phyloP scores from a whole-genome alignment of 2,888 invertebrate species.

The Ectemnius cavifrons region DNA sequence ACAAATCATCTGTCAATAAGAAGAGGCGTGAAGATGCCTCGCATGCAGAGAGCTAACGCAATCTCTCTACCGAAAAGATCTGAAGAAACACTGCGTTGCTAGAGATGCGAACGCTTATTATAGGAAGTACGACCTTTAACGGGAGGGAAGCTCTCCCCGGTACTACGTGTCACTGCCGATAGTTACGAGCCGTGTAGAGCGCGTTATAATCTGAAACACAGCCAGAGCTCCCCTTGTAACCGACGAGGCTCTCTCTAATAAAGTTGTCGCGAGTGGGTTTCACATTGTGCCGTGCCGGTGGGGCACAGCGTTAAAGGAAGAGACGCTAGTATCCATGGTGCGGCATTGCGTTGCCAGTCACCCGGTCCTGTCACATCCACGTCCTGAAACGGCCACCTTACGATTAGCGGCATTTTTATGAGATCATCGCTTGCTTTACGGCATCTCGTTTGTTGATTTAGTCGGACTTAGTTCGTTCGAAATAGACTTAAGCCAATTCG shows the following conservation, averaged over 20 bases:
- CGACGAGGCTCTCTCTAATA: slow-evolving; percentile 62
- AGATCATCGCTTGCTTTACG: slow-evolving; percentile 65
- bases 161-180: slow-evolving; percentile 26
- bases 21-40: slow-evolving; percentile 19
- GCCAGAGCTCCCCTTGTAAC: slow-evolving; percentile 30
- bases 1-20: slow-evolving; percentile 61
- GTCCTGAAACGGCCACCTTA: slow-evolving; percentile 23
- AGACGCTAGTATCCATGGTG: slow-evolving; percentile 38
- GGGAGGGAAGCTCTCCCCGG: slow-evolving; percentile 41
- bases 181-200: slow-evolving; percentile 35
- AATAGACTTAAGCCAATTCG: too few species aligned
- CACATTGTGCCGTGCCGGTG: slow-evolving; percentile 54
- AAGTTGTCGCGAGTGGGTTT: slow-evolving; percentile 68
- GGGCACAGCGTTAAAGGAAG: slow-evolving; percentile 42
- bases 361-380: not conserved
- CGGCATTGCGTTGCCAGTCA: slow-evolving; percentile 22
- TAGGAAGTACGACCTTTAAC: slow-evolving; percentile 47
- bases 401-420: slow-evolving; percentile 65
- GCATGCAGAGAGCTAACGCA: not conserved
- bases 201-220: slow-evolving; percentile 48
- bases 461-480: too few species aligned
- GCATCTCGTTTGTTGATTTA: slow-evolving; percentile 50
- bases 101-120: not conserved
- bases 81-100: too few species aligned
- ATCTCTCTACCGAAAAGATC: not conserved